A percentile compares a stretch with the other conserved stretches of the same genome.
phyloP scores from a whole-genome alignment of 2,888 invertebrate species.

The Lacanobia wlatinum region DNA sequence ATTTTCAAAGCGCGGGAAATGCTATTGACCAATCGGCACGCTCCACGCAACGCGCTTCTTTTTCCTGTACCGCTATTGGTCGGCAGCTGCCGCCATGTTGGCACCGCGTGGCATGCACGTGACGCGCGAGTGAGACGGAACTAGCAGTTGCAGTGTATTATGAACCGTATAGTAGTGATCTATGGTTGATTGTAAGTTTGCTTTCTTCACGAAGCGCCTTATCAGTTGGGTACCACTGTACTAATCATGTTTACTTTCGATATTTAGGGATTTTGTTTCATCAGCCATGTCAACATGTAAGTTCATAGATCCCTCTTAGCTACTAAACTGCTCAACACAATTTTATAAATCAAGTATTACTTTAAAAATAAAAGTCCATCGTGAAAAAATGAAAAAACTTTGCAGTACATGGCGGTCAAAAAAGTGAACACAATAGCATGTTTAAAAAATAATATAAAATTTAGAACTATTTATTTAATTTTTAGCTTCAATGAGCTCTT shows the following conservation, averaged over 20 bases:
- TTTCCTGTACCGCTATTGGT: too few species aligned
- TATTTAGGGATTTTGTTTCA: neutral
- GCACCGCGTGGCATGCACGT: too few species aligned
- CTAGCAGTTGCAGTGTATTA: too few species aligned
- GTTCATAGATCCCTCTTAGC: neutral
- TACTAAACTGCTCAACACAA: conserved; percentile 6
- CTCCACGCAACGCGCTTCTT: too few species aligned
- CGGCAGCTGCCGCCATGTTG: too few species aligned
- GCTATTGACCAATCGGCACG: too few species aligned
- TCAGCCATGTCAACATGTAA: neutral
- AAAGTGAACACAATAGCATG: conserved; percentile 47
- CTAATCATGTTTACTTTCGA: neutral
- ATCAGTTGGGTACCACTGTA: too few species aligned
- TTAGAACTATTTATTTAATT: conserved; percentile 28
- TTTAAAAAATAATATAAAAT: conserved; percentile 42
- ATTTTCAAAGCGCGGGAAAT: too few species aligned
- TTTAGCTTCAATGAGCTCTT: conserved; percentile 45
- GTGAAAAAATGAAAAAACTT: neutral
- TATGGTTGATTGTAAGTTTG: too few species aligned
- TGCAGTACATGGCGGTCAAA: conserved; percentile 45
- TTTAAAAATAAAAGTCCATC: neutral
- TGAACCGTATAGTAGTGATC: too few species aligned
- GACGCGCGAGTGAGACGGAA: too few species aligned
- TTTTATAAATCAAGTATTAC: neutral
- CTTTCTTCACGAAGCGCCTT: too few species aligned